Percentiles rank a stretch among this genome's conserved stretches.
Conservation (phyloP, 2,888 invertebrate genomes). For the Plagiodera versicolora region DNA sequence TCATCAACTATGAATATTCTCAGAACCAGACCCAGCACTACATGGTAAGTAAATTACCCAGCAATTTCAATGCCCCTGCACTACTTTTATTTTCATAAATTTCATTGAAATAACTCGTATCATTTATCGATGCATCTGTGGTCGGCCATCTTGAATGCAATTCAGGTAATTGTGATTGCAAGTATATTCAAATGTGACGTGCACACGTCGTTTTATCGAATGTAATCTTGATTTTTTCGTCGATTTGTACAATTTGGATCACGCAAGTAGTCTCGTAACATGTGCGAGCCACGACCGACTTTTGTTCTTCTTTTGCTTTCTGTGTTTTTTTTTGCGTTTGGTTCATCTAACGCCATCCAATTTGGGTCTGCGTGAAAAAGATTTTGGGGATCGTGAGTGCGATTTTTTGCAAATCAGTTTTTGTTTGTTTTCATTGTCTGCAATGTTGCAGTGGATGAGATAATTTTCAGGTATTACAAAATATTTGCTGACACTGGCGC, state of each 20-base stretch:
- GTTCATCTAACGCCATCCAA: conserved; percentile 10
- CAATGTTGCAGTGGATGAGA: not conserved
- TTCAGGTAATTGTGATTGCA: conserved; percentile 45
- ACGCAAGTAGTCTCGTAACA: conserved; percentile 35
- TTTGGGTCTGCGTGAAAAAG: conserved; percentile 10
- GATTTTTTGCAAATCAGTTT: not conserved
- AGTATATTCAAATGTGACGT: conserved; percentile 47
- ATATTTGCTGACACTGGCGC: too few species aligned
- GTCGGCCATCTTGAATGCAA: conserved; percentile 47
- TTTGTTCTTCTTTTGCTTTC: conserved; percentile 8
- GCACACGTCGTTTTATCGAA: conserved; percentile 45
- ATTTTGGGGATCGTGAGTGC: not conserved
- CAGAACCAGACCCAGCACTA: not conserved
- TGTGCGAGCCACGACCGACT: conserved; percentile 13
- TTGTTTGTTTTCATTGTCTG: not conserved
- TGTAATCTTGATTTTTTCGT: conserved; percentile 45
- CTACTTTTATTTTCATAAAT: not conserved
- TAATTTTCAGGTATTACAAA: too few species aligned
- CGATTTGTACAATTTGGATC: conserved; percentile 43
- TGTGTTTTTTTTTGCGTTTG: not conserved
- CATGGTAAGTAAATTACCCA: not conserved
- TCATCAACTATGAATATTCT: too few species aligned
- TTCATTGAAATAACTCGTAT: conserved; percentile 17
- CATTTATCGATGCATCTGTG: conserved; percentile 30
- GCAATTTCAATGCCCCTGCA: not conserved